Evolutionary conservation across 1,140 invertebrate genomes (phyloP).

Genomic region (Musca vetustissima): DNA sequence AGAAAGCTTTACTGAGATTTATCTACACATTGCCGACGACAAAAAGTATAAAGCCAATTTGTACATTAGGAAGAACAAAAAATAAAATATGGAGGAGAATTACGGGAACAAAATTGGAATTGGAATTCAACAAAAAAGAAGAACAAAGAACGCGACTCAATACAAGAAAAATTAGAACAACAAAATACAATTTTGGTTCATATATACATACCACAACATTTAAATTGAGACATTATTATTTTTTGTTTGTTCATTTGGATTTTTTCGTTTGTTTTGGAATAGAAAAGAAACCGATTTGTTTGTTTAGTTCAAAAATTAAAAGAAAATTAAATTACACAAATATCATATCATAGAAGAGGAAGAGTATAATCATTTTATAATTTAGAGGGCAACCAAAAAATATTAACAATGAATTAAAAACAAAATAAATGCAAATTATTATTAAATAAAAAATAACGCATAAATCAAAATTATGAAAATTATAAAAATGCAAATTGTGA

Average conservation of each 20-base stretch:
- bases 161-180: conserved; percentile 6
- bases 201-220: conserved; percentile 24
- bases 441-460: too few relatives aligned
- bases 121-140: too few relatives aligned
- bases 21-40: background rate
- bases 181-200: conserved; percentile 1
- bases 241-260: background rate
- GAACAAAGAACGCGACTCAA: too few relatives aligned
- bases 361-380: background rate
- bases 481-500: too few relatives aligned
- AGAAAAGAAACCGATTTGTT: conserved; percentile 15
- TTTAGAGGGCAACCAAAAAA: too few relatives aligned
- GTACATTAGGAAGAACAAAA: too few relatives aligned
- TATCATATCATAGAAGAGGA: background rate
- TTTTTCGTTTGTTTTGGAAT: conserved; percentile 18
- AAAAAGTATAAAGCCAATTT: background rate
- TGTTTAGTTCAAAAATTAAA: background rate
- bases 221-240: background rate
- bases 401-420: background rate
- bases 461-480: too few relatives aligned
- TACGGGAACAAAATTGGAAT: too few relatives aligned
- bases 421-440: background rate
- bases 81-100: too few relatives aligned
- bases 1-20: conserved; percentile 20
- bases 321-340: conserved; percentile 5